Percentiles rank a stretch among this genome's conserved stretches.
Evolutionary conservation across 2,797 vertebrate genomes (phyloP).

Genomic region (Glyptemys insculpta): DNA sequence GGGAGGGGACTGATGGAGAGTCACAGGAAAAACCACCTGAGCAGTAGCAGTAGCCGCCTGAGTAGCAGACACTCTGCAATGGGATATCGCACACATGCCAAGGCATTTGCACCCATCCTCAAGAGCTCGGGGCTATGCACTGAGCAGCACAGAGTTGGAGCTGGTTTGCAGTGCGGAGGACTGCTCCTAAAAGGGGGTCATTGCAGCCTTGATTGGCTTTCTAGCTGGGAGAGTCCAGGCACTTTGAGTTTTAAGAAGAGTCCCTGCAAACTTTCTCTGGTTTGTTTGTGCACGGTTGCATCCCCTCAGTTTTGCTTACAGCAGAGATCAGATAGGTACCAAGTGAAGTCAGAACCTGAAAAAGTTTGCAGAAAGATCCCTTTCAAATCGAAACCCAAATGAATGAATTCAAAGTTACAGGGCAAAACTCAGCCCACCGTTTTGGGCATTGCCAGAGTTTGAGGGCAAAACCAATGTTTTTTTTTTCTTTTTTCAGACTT

Average conservation of each 20-base stretch:
- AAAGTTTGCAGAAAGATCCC: not conserved
- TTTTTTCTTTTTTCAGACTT: not conserved
- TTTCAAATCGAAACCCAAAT: rapidly evolving
- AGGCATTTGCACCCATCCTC: not conserved
- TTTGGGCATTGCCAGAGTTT: not conserved
- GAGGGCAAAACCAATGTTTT: not conserved
- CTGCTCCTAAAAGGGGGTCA: not conserved
- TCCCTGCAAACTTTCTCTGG: conserved; percentile 11
- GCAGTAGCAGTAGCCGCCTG: not conserved
- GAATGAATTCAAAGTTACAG: rapidly evolving
- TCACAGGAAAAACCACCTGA: not conserved
- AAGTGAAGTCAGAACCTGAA: not conserved
- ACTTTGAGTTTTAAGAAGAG: not conserved
- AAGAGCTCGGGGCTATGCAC: no score
- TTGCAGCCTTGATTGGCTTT: not conserved
- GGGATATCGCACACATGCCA: not conserved
- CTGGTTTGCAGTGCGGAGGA: not conserved
- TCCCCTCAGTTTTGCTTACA: not conserved
- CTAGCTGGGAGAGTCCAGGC: not conserved
- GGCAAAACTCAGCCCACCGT: not conserved
- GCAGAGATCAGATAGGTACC: not conserved
- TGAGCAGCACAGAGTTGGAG: not conserved
- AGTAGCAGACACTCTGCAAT: not conserved
- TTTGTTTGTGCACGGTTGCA: not conserved
- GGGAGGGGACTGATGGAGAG: not conserved